Evolutionary conservation across 2,797 vertebrate species (phyloP).

Genomic region (Gallinago solitaria): DNA sequence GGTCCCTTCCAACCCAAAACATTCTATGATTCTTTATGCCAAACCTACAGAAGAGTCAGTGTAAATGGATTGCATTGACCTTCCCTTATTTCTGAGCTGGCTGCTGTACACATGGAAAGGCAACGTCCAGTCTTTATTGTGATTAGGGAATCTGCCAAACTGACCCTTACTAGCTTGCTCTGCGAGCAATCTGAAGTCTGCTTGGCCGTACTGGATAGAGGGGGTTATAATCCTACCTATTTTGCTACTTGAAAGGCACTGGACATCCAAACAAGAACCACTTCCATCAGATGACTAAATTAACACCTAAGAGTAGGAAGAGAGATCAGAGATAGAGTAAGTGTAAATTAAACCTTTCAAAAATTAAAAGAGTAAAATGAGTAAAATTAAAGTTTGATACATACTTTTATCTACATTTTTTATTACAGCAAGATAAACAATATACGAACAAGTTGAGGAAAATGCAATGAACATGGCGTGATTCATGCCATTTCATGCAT

Average conservation of each 20-base stretch:
- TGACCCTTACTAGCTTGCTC: neutral
- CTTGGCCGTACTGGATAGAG: neutral
- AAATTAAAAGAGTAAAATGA: neutral
- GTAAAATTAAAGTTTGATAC: neutral
- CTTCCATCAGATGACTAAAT: neutral
- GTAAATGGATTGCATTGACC: fast-evolving
- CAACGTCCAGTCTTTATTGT: neutral
- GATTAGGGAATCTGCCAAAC: neutral
- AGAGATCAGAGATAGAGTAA: neutral
- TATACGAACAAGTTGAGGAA: neutral
- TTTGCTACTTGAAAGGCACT: neutral
- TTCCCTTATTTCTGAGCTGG: neutral
- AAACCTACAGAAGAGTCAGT: neutral
- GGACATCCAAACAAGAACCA: neutral
- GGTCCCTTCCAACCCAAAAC: no score
- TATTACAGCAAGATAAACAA: conserved; percentile 18
- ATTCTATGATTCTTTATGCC: neutral
- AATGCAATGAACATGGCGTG: neutral
- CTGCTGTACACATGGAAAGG: neutral
- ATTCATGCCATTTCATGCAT: neutral
- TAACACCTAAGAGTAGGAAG: neutral
- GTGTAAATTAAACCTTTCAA: neutral
- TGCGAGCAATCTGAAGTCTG: neutral
- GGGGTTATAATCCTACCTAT: fast-evolving
- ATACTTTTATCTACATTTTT: conserved; percentile 1